Percentiles rank a stretch among this genome's conserved stretches.
phyloP scores from a whole-genome alignment of 2,888 invertebrate genomes.

The Nephrotoma guestfalica region DNA sequence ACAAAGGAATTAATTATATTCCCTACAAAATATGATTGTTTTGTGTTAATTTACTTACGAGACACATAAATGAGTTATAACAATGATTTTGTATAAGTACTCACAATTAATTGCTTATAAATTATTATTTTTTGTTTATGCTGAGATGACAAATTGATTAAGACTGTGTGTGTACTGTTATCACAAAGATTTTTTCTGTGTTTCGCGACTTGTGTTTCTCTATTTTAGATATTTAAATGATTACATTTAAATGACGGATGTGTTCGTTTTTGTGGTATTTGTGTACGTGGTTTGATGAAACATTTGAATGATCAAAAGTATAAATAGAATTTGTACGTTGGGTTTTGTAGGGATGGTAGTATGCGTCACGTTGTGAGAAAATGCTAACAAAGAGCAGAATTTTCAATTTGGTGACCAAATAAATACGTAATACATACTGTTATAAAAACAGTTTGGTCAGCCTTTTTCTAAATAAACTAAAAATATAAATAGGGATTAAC shows the following conservation, averaged over 20 bases:
- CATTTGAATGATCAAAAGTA: not conserved
- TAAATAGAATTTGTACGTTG: not conserved
- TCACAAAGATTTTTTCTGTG: not conserved
- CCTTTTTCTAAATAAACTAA: no score
- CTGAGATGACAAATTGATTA: not conserved
- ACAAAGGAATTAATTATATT: not conserved
- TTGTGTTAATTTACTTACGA: not conserved
- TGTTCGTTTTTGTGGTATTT: not conserved
- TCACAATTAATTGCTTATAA: not conserved
- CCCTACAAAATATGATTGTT: not conserved
- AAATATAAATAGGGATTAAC: constrained; percentile 16
- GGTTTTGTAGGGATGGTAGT: not conserved
- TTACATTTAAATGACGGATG: not conserved
- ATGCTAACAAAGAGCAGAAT: not conserved
- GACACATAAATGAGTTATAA: not conserved
- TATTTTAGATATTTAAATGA: not conserved
- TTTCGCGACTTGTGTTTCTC: not conserved
- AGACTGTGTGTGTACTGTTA: not conserved
- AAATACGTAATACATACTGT: not conserved
- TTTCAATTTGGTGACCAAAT: not conserved
- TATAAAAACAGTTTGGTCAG: not conserved
- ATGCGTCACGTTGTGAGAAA: not conserved
- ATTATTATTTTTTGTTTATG: not conserved
- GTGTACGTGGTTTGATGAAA: not conserved
- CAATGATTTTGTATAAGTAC: not conserved